Base-by-base conservation (phyloP, 23 tunicate species). In the Ascidia mentula region DNA sequence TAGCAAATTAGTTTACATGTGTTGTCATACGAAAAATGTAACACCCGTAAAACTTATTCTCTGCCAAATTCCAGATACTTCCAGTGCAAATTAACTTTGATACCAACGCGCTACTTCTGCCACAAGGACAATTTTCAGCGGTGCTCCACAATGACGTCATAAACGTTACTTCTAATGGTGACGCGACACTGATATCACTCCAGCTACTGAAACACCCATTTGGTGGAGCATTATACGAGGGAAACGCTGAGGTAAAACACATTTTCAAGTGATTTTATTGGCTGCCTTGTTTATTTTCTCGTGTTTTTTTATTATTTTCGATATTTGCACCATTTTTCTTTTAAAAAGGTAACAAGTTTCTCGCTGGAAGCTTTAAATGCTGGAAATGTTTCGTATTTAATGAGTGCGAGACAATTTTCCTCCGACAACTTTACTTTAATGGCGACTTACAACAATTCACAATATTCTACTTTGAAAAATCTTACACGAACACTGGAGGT, bases 91-190 rank as follows among this genome's bases (percentile, higher is more conserved):
- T 91, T 20, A 22, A 77, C 31, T 72, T 81, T 12, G 30, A 59
- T n/a, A 59, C 77, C 22, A 30, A 32, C 32, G 42, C 82, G 60
- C 22, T 91, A 0, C 0, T 17, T 18, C 18, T 91, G 7, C 53
- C 37, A 46, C 97, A 91, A 78, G 97, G 90, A 6, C 24, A 40
- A 12, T 59, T 77, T 40, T 74, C 84, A 2, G 65, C 45, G 34
- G 42, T 15, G 5, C 28, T 91, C 0, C 69, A 84, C 60, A 24
- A 36, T 18, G 72, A 77, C 17, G 22, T 81, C 0, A 32, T 91
- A 0, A 45, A 82, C 28, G 80, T 70, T 40, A 24, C 87, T 4
- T 85, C 97, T 38, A 91, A 91, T 60, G 97, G 87, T 34, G 69
- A 77, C 53, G 0, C 46, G 13, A 20, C 73, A 30, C 45, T 59